Conservation (phyloP, 1,140 invertebrate genomes). For the Apis florea region DNA sequence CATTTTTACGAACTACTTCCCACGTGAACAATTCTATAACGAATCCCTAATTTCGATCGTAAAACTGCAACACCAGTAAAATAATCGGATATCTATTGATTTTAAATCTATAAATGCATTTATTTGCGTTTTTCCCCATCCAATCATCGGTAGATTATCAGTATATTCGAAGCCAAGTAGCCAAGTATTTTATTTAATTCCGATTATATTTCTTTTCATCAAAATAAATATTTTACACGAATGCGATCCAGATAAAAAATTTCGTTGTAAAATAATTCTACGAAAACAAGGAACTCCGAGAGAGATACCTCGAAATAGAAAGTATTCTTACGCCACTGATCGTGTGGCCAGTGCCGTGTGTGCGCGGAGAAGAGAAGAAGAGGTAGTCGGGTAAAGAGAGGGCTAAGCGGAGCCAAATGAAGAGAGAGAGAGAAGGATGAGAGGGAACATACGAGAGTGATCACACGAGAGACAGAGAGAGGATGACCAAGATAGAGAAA, state of each 20-base stretch:
- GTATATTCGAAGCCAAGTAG: too few species aligned
- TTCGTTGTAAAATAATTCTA: slow-evolving; percentile 4
- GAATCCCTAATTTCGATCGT: background rate
- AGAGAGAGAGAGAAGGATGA: slow-evolving; percentile 7
- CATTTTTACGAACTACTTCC: background rate
- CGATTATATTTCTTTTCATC: background rate
- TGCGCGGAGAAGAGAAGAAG: slow-evolving; percentile 9
- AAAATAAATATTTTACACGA: too few species aligned
- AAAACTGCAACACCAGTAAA: background rate
- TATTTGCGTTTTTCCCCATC: too few species aligned
- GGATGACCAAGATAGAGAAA: background rate
- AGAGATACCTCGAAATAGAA: slow-evolving; percentile 47
- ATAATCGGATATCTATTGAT: background rate
- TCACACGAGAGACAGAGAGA: background rate
- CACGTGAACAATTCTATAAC: background rate
- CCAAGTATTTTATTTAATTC: too few species aligned
- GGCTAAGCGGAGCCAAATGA: slow-evolving; percentile 47
- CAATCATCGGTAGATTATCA: too few species aligned
- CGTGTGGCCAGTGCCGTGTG: slow-evolving; percentile 37
- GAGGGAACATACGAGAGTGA: slow-evolving; percentile 9
- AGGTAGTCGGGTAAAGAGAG: slow-evolving; percentile 23
- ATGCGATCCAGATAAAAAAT: background rate
- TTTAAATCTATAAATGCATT: background rate
- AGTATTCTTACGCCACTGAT: slow-evolving; percentile 48
- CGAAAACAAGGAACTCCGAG: slow-evolving; percentile 43